Evolutionary conservation across 1,140 invertebrate genomes (phyloP).

Genomic region (Papilio xuthus): DNA sequence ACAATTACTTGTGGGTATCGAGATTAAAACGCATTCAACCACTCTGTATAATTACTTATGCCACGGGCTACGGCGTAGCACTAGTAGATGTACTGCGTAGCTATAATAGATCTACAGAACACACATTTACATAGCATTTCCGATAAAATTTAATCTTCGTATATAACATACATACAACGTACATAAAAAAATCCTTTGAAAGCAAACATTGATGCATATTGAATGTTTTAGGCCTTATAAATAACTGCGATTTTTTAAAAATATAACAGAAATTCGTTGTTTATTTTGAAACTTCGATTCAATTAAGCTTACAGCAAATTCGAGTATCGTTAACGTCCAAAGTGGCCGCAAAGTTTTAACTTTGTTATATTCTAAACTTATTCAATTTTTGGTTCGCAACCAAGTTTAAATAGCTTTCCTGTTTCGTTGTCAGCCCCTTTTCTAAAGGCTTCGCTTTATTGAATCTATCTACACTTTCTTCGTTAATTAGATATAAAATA

Average conservation of each 20-base stretch:
- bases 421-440: not conserved
- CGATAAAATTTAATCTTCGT: too few relatives aligned
- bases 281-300: not conserved
- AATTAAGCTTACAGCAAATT: constrained; percentile 10
- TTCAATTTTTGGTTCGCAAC: not conserved
- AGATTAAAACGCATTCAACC: not conserved
- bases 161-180: too few relatives aligned
- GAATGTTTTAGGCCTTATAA: too few relatives aligned
- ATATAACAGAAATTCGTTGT: not conserved
- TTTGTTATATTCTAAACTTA: constrained; percentile 8
- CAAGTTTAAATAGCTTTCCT: constrained; percentile 20
- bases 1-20: not conserved
- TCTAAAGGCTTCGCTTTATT: not conserved
- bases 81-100: not conserved
- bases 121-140: too few relatives aligned
- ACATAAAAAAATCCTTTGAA: too few relatives aligned
- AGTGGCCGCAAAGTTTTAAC: constrained; percentile 11
- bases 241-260: too few relatives aligned
- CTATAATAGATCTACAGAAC: not conserved
- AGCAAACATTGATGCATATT: too few relatives aligned
- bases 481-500: not conserved
- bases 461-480: not conserved
- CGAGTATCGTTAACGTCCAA: not conserved
- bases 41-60: not conserved
- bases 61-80: not conserved